Percentiles rank a stretch among this genome's conserved stretches.
Conservation (phyloP, 2,888 invertebrate species). For the Carpatolechia fugitivella region DNA sequence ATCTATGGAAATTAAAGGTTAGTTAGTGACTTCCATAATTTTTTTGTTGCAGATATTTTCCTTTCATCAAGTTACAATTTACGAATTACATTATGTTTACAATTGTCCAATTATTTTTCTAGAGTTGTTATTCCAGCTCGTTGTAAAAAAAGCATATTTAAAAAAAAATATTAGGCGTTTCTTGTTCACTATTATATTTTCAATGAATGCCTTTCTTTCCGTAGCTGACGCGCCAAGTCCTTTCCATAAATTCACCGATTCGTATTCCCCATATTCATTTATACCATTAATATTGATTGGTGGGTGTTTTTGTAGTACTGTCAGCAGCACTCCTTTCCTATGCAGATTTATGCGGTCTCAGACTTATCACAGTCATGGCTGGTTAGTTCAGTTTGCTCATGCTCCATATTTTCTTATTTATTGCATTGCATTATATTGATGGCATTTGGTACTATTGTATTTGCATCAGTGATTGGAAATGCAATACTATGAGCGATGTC, state of each 20-base stretch:
- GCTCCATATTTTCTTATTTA: constrained; percentile 55
- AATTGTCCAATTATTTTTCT: too few species aligned
- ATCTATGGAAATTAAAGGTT: too few species aligned
- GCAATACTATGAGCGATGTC: not conserved
- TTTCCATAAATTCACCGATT: constrained; percentile 5
- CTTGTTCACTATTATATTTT: too few species aligned
- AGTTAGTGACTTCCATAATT: too few species aligned
- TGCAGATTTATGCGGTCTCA: constrained; percentile 68
- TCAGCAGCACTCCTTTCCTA: constrained; percentile 50
- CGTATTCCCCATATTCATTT: constrained; percentile 27
- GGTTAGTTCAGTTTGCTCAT: constrained; percentile 58
- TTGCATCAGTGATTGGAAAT: not conserved
- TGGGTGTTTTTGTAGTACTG: constrained; percentile 51
- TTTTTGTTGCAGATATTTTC: too few species aligned
- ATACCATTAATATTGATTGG: constrained; percentile 32
- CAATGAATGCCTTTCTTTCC: too few species aligned
- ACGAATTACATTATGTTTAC: too few species aligned
- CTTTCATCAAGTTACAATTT: too few species aligned
- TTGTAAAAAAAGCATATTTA: too few species aligned
- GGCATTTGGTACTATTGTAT: constrained; percentile 38
- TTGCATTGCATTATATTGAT: constrained; percentile 25
- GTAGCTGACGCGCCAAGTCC: not conserved
- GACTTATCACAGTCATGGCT: constrained; percentile 63
- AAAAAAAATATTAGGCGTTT: too few species aligned
- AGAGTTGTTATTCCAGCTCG: too few species aligned